Percentiles rank a stretch among this genome's conserved stretches.
These are phyloP conservation scores for Dryobota labecula DNA, from an alignment of 2,888 invertebrate species.

Conservation along the genomic window DNA sequence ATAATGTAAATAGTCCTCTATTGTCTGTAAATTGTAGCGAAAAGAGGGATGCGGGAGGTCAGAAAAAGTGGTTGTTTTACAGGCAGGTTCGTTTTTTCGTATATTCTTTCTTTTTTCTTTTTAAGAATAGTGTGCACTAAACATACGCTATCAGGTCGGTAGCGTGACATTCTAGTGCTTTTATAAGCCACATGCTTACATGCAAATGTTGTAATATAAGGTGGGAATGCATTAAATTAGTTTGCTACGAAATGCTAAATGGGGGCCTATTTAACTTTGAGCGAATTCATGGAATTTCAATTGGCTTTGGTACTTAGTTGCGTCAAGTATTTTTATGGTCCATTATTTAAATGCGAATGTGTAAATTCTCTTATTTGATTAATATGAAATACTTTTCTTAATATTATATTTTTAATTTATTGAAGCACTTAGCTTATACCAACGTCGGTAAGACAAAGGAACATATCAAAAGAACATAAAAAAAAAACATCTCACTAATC, in stretches of 20 bases:
- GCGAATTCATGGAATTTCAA: slow-evolving; percentile 57
- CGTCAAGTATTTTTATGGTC: slow-evolving; percentile 51
- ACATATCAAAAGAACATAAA: too few species aligned
- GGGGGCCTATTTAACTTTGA: slow-evolving; percentile 35
- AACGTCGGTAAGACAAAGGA: background rate
- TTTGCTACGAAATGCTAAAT: slow-evolving; percentile 48
- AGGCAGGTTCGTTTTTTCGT: slow-evolving; percentile 30
- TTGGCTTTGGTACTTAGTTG: slow-evolving; percentile 42
- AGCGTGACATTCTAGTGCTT: slow-evolving; percentile 60
- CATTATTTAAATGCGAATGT: slow-evolving; percentile 42
- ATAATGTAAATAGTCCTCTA: background rate
- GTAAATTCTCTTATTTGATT: slow-evolving; percentile 35
- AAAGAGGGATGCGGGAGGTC: slow-evolving; percentile 12
- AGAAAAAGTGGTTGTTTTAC: slow-evolving; percentile 25
- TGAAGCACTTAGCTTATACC: background rate
- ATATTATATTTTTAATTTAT: background rate
- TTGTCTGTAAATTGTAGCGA: background rate
- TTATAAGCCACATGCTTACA: slow-evolving; percentile 60
- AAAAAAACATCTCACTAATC: background rate
- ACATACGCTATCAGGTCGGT: slow-evolving; percentile 68
- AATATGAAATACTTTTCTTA: slow-evolving; percentile 22
- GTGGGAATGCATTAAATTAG: slow-evolving; percentile 60
- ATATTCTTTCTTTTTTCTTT: slow-evolving; percentile 43
- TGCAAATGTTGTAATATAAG: slow-evolving; percentile 58
- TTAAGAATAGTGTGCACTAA: slow-evolving; percentile 58